Conservation (phyloP, 2,113 vertebrate genomes). For the Gallinago media region DNA sequence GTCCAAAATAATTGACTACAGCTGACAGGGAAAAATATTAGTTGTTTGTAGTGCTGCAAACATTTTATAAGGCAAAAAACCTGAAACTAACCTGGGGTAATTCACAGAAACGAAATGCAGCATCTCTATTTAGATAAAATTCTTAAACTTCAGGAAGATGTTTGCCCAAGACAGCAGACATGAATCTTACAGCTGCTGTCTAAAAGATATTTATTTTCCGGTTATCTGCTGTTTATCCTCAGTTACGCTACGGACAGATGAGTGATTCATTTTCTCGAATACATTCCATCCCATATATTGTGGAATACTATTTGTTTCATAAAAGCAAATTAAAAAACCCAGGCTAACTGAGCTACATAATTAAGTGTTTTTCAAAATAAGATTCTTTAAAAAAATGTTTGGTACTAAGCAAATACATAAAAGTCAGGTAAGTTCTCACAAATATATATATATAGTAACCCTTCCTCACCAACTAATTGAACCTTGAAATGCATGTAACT, state of each 20-base stretch:
- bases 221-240: background rate
- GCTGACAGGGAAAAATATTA: background rate
- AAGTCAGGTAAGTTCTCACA: background rate
- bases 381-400: background rate
- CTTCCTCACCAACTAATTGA: background rate
- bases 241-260: background rate
- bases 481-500: background rate
- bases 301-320: background rate
- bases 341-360: background rate
- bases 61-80: background rate
- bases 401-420: background rate
- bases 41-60: background rate
- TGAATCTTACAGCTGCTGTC: background rate
- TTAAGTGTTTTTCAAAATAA: background rate
- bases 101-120: background rate
- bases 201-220: background rate
- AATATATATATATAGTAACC: background rate
- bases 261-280: background rate
- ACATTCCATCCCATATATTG: background rate
- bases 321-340: background rate
- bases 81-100: background rate
- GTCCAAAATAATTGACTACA: slow-evolving; percentile 25
- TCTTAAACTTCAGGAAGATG: background rate
- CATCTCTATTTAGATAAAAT: background rate
- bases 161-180: background rate